Evolutionary conservation across 2,113 vertebrate genomes (phyloP).

Genomic region (Isurus oxyrinchus): DNA sequence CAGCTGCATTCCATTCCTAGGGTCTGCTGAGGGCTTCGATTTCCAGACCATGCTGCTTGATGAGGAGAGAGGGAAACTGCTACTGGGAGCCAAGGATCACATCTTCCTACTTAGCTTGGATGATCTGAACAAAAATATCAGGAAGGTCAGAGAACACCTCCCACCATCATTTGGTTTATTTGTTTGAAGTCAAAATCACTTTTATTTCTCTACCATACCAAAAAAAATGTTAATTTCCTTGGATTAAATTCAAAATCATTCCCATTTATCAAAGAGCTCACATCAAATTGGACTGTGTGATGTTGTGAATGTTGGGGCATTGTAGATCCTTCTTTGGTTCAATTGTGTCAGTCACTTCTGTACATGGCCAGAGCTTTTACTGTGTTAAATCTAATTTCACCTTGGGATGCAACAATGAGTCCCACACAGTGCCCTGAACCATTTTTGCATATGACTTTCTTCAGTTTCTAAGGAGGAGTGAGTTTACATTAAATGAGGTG

Average conservation of each 20-base stretch:
- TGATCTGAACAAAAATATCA: slow-evolving; percentile 76
- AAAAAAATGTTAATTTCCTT: background rate
- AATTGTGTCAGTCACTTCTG: background rate
- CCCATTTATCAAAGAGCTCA: background rate
- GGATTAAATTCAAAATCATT: background rate
- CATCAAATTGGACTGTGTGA: background rate
- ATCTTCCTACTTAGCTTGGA: slow-evolving; percentile 81
- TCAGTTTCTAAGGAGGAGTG: too few relatives aligned
- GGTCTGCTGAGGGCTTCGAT: slow-evolving; percentile 74
- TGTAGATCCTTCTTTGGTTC: background rate
- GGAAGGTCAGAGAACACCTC: slow-evolving; percentile 59
- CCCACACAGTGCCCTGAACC: too few relatives aligned
- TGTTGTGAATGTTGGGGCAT: background rate
- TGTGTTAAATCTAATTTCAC: background rate
- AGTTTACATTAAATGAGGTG: too few relatives aligned
- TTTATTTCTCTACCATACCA: background rate
- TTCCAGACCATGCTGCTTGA: slow-evolving; percentile 87
- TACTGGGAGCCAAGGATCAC: slow-evolving; percentile 83
- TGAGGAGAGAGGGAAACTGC: slow-evolving; percentile 79
- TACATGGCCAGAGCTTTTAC: background rate
- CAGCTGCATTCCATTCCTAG: slow-evolving; percentile 77
- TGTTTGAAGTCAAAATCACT: background rate
- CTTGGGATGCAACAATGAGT: background rate
- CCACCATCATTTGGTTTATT: background rate
- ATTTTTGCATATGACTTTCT: too few relatives aligned